Base-by-base conservation (phyloP, 2,797 vertebrate genomes). In the Lagocephalus sceleratus region DNA sequence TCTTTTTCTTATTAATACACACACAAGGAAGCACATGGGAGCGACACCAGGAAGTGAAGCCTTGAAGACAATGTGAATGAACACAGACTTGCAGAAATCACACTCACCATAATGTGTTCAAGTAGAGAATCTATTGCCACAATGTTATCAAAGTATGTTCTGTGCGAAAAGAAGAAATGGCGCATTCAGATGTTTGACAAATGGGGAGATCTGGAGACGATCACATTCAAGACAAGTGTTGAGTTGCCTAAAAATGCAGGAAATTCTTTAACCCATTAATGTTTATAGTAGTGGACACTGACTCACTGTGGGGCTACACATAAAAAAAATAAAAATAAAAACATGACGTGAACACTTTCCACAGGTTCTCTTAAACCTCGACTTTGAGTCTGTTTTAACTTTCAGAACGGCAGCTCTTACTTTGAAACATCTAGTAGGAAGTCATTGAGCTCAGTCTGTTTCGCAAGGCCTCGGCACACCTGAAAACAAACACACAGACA, bases 41-140 rank as follows among this genome's bases (percentile, higher is more conserved):
- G 12, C 32, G 12, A 35, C 32, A 14, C 32, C 32, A 50, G 49
- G 66, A 76, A 69, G 66, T 73, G 67, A 41, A 67, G 71, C 73
- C 66, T 63, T 77, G 73, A 65, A 41, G 71, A 84, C 68, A 78
- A 74, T 63, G 65, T 67, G 63, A 83, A 81, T 76, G 71, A 76
- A 78, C 68, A 84, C 62, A 56, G 62, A 79, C 66, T 63, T 82
- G 73, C 68, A 78, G 69, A 44, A 77, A 76, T 76, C 67, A 74
- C 73, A 90, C 95, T 93, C 92, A 99, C 97, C 97, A 99, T 99
- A 85, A 99, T 99, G 91, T 99, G 94, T 96, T 99, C 97, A 96
- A 99, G 97, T 93, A 99, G 94, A 92, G 97, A 97, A 94, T 99
- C 97, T 96, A 99, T 99, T 94, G 97, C 97, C 81, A 99, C 94